phyloP scores from a whole-genome alignment of 2,888 invertebrate species.

The Lithophane ornitopus region DNA sequence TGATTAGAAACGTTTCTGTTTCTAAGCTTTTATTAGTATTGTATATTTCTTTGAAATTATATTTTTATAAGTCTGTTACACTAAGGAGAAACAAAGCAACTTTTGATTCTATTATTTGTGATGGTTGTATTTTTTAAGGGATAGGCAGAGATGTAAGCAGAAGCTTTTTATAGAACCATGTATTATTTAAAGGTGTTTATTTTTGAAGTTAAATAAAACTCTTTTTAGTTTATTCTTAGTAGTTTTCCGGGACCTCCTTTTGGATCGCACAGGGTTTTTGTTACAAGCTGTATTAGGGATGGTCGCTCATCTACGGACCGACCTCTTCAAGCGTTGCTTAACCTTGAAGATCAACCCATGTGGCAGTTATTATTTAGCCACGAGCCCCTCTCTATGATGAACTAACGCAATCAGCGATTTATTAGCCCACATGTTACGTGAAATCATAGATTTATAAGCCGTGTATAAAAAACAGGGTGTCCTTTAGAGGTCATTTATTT shows the following conservation, averaged over 20 bases:
- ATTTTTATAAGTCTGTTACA: not conserved
- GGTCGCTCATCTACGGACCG: too few relatives aligned
- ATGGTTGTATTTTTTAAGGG: not conserved
- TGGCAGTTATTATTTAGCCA: too few relatives aligned
- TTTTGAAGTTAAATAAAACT: not conserved
- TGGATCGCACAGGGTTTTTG: too few relatives aligned
- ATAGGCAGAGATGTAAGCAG: not conserved
- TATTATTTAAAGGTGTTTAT: not conserved
- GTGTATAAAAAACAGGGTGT: not conserved
- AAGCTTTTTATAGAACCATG: not conserved
- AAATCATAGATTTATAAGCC: not conserved
- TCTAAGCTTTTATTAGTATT: not conserved
- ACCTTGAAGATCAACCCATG: too few relatives aligned
- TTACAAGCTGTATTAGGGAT: too few relatives aligned
- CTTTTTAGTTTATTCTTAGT: too few relatives aligned
- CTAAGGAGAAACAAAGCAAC: not conserved
- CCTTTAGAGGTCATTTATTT: slow-evolving; percentile 5
- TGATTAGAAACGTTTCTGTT: not conserved
- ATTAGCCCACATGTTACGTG: not conserved
- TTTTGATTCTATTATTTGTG: not conserved
- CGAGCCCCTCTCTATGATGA: too few relatives aligned
- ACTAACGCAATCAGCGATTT: not conserved
- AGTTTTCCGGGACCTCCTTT: too few relatives aligned
- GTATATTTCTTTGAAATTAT: not conserved
- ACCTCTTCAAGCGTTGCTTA: too few relatives aligned